A percentile compares a stretch with the other conserved stretches of the same genome.
Evolutionary conservation across 2,113 vertebrate genomes (phyloP).

Genomic region (Nipponia nippon): DNA sequence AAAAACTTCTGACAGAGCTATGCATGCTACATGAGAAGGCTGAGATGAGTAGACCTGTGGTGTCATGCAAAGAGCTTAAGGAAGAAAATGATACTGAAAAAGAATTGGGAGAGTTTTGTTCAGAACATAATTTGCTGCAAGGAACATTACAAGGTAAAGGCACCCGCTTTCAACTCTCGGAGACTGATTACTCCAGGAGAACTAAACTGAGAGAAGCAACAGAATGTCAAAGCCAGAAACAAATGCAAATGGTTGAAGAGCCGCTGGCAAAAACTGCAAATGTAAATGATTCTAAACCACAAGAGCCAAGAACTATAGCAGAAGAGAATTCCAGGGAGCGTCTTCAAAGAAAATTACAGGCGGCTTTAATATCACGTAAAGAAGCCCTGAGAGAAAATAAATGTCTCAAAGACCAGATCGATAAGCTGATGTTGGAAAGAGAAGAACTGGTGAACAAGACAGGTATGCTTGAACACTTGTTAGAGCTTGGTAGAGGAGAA

Average conservation of each 20-base stretch:
- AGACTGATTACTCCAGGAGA: slow-evolving; percentile 47
- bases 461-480: slow-evolving; percentile 44
- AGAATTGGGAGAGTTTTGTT: neutral
- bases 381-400: slow-evolving; percentile 80
- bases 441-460: slow-evolving; percentile 60
- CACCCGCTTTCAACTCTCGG: neutral
- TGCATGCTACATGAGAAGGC: neutral
- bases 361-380: slow-evolving; percentile 84
- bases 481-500: slow-evolving; percentile 58
- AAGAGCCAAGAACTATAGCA: slow-evolving; percentile 52
- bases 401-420: slow-evolving; percentile 70
- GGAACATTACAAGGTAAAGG: slow-evolving; percentile 35
- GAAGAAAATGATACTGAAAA: neutral
- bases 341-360: slow-evolving; percentile 83
- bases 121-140: slow-evolving; percentile 5
- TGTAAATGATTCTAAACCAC: slow-evolving; percentile 31
- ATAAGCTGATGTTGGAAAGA: slow-evolving; percentile 58
- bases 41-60: neutral
- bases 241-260: slow-evolving; percentile 40
- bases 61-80: neutral
- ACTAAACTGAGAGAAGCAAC: slow-evolving; percentile 57
- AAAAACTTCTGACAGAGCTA: slow-evolving; percentile 40
- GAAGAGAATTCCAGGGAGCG: slow-evolving; percentile 66
- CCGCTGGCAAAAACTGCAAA: slow-evolving; percentile 39
- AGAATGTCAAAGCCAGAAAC: slow-evolving; percentile 66